Evolutionary conservation across 1,140 invertebrate genomes (phyloP).

Genomic region (Vanessa atalanta): DNA sequence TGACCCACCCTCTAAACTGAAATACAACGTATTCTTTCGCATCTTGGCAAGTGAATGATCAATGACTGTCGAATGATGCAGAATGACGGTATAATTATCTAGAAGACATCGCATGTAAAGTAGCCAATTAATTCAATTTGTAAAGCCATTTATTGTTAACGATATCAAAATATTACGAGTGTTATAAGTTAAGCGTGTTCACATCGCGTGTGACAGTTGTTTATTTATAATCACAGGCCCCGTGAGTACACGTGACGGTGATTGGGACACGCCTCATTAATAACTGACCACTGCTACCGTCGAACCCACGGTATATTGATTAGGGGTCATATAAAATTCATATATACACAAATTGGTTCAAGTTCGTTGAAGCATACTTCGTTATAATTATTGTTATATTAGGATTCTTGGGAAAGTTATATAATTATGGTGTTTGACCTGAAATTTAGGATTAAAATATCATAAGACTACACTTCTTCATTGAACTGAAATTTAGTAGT

Average conservation of each 20-base stretch:
- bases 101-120: background rate
- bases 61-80: no score
- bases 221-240: background rate
- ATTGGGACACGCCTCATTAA: slow-evolving; percentile 5
- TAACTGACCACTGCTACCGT: background rate
- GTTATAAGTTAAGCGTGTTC: background rate
- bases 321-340: background rate
- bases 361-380: background rate
- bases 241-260: background rate
- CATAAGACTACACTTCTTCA: no score
- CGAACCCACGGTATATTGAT: background rate
- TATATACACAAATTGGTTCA: background rate
- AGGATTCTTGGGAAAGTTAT: no score
- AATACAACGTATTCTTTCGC: no score
- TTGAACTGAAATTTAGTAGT: no score
- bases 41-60: no score
- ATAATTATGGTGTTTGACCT: no score
- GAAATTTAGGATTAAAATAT: no score
- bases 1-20: no score
- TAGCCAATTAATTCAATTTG: background rate
- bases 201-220: background rate
- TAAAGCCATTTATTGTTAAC: background rate
- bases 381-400: no score
- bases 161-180: background rate
- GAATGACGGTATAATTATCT: no score